Conservation (phyloP, 2,113 vertebrate genomes). For the Enhydra lutris region DNA sequence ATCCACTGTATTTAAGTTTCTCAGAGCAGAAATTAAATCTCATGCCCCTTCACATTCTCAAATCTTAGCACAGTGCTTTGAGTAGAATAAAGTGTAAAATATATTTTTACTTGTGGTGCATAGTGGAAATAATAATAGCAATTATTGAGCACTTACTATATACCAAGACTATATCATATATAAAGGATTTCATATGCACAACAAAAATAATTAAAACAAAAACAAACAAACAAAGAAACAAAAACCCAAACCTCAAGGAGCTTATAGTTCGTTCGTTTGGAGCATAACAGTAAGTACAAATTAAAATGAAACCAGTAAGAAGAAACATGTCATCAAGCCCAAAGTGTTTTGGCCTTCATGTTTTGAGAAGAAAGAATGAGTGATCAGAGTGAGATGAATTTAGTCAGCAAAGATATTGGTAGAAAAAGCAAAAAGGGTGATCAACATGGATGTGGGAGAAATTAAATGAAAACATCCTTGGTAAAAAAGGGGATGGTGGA, state of each 20-base stretch:
- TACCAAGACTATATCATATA: not conserved
- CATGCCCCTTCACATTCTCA: not conserved
- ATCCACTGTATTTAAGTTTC: not conserved
- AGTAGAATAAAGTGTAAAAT: not conserved
- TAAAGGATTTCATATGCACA: not conserved
- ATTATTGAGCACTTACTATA: not conserved
- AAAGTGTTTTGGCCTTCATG: not conserved
- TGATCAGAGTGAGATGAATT: not conserved
- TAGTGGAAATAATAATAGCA: not conserved
- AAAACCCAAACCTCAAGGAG: not conserved
- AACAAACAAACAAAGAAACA: not conserved
- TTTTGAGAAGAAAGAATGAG: not conserved
- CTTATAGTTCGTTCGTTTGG: not conserved
- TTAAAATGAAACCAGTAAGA: not conserved
- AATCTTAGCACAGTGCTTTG: not conserved
- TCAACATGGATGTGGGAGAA: not conserved
- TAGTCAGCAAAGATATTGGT: not conserved
- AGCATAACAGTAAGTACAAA: not conserved
- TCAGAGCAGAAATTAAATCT: not conserved
- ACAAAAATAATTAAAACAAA: not conserved
- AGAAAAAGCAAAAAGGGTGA: not conserved
- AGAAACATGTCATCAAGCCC: not conserved
- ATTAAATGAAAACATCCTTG: not conserved
- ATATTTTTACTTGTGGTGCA: not conserved
- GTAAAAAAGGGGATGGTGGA: not conserved